phyloP scores from a whole-genome alignment of 1,140 invertebrate genomes.

The Aphelinus atriplicis region DNA sequence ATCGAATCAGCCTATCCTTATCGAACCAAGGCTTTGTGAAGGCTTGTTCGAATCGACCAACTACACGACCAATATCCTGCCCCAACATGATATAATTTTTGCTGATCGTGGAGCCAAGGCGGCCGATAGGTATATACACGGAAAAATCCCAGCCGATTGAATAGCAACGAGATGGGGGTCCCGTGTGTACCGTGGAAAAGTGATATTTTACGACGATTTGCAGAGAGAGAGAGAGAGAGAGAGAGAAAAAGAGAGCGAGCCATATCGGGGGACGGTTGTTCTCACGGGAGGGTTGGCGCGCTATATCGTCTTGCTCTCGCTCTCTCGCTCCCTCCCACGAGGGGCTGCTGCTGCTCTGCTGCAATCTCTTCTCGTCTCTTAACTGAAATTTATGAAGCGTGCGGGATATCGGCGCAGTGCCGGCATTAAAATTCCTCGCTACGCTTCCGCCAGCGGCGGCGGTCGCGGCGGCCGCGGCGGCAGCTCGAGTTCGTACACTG shows the following conservation, averaged over 20 bases:
- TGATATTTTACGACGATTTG: slow-evolving; percentile 36
- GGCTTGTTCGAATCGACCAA: too few species aligned
- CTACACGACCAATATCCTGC: too few species aligned
- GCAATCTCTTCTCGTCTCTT: not conserved
- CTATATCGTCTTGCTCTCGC: not conserved
- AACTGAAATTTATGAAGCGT: slow-evolving; percentile 40
- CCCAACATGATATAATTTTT: too few species aligned
- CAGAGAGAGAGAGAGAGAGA: too few species aligned
- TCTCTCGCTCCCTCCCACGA: not conserved
- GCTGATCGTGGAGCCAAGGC: too few species aligned
- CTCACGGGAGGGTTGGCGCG: too few species aligned
- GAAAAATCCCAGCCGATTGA: too few species aligned
- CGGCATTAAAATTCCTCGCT: slow-evolving; percentile 47
- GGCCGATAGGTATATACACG: too few species aligned
- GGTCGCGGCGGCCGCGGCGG: too few species aligned
- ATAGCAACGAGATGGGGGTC: too few species aligned
- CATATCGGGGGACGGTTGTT: not conserved
- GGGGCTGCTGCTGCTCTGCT: not conserved
- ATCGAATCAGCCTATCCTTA: too few species aligned
- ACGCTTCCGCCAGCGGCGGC: slow-evolving; percentile 37
- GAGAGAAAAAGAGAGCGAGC: not conserved
- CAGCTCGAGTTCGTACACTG: slow-evolving; percentile 24
- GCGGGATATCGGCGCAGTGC: slow-evolving; percentile 10
- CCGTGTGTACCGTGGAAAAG: slow-evolving; percentile 16
- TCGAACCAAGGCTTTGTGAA: too few species aligned